Base-by-base conservation (phyloP, 2,797 vertebrate species). In the Neomorphus geoffroyi region DNA sequence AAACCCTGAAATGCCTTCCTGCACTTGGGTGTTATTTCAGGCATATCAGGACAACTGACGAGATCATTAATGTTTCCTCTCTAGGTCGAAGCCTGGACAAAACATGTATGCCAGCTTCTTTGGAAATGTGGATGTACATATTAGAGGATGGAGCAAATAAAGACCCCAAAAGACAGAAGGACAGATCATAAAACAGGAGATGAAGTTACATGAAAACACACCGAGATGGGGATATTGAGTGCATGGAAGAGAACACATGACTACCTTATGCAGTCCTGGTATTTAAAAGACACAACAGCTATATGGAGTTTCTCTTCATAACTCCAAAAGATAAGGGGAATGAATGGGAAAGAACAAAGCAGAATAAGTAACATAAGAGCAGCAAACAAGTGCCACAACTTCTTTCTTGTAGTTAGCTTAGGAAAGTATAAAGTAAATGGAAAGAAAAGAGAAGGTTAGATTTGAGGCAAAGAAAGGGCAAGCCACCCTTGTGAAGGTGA, bases 381-480 rank as follows among this genome's bases (percentile, higher is more conserved):
- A 89, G 74, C 35, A 82, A 94, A 86, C 46, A 92, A 64, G 81
- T 73, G 60, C 51, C 86, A 84, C 58, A 58, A 62, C 43, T 75
- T 72, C 33, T 60, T 69, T 84, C 62, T 70, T 84, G 28, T 58
- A 56, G 43, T 35, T 77, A 60, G 28, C 64, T 89, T 70, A 45
- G 39, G 43, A 39, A 83, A 86, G 43, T 26, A 51, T 16, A 72
- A 85, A 73, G 51, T 73, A 57, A 84, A 60, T 23, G 30, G 58
- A 58, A 58, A 80, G 81, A 64, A 92, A 89, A 75, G 21, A 35
- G 33, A 71, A 88, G 74, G 50, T 81, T 72, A 88, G 37, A 70
- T 73, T 32, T 79, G 67, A 92, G 58, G 43, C 32, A 82, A 83
- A 88, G 57, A 90, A 93, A 91, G 89, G 60, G 67, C 71, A 96